Evolutionary conservation across 2,113 vertebrate genomes (phyloP).

Genomic region (Psilopsiagon aymara): DNA sequence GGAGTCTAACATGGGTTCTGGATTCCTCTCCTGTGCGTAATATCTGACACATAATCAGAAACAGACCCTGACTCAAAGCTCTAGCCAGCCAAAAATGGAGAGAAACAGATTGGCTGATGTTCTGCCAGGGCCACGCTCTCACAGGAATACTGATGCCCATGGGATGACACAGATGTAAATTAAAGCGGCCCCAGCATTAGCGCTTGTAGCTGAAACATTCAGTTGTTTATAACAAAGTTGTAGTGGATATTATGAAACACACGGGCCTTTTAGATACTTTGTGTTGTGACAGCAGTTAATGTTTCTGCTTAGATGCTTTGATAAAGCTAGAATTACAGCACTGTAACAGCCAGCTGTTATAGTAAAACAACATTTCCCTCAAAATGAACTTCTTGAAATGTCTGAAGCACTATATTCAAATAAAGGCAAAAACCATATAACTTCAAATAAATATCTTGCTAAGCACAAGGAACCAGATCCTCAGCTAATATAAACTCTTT

Average conservation of each 20-base stretch:
- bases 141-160: background rate
- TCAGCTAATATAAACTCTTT: background rate
- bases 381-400: background rate
- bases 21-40: conserved; percentile 51
- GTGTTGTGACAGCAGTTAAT: background rate
- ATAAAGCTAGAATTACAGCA: background rate
- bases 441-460: background rate
- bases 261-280: background rate
- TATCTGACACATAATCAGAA: conserved; percentile 59
- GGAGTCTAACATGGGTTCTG: background rate
- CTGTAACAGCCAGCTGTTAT: background rate
- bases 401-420: background rate
- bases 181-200: background rate
- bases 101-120: conserved; percentile 18
- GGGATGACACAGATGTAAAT: background rate
- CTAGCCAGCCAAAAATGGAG: conserved; percentile 40
- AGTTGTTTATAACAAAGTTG: background rate
- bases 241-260: background rate
- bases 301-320: background rate
- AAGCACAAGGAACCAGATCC: background rate
- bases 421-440: background rate
- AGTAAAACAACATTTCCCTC: background rate
- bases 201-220: background rate
- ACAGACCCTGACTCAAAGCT: conserved; percentile 22
- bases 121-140: background rate